Conservation (phyloP, 2,113 vertebrate genomes). For the Podarcis raffonei region DNA sequence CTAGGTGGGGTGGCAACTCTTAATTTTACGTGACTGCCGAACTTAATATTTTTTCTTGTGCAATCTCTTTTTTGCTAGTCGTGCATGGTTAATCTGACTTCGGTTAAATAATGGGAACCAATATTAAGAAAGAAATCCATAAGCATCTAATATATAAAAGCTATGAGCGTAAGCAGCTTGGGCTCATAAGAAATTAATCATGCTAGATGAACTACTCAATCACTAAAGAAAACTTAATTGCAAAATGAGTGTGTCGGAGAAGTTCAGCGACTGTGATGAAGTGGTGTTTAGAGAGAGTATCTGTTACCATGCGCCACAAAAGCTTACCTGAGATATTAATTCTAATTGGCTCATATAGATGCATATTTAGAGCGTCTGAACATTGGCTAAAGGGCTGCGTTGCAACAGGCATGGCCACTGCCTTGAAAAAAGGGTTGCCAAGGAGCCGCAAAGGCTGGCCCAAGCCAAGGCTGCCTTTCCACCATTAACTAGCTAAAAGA, state of each 20-base stretch:
- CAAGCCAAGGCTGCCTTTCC: neutral
- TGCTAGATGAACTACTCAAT: constrained; percentile 6
- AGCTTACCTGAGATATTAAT: constrained; percentile 47
- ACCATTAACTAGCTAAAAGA: neutral
- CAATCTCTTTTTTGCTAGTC: constrained; percentile 56
- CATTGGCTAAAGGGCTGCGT: neutral
- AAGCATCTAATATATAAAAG: constrained; percentile 62
- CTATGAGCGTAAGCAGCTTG: constrained; percentile 56
- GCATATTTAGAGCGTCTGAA: constrained; percentile 50
- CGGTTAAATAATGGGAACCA: constrained; percentile 60
- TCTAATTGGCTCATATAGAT: constrained; percentile 53
- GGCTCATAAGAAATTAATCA: constrained; percentile 58
- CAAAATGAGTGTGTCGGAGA: constrained; percentile 49
- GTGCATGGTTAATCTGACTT: constrained; percentile 63
- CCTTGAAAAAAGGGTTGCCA: neutral
- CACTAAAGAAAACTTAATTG: constrained; percentile 32
- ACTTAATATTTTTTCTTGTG: constrained; percentile 5
- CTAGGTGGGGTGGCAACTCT: constrained; percentile 2
- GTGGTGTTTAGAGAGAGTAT: constrained; percentile 31
- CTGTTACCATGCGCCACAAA: neutral
- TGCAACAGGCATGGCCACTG: neutral
- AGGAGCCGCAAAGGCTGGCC: neutral
- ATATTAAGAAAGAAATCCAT: constrained; percentile 63
- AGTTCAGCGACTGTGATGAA: constrained; percentile 26
- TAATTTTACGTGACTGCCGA: constrained; percentile 30